These are phyloP conservation scores for Rhadina sibilatrix DNA, from an alignment of 2,113 vertebrate species.

Conservation along the genomic window DNA sequence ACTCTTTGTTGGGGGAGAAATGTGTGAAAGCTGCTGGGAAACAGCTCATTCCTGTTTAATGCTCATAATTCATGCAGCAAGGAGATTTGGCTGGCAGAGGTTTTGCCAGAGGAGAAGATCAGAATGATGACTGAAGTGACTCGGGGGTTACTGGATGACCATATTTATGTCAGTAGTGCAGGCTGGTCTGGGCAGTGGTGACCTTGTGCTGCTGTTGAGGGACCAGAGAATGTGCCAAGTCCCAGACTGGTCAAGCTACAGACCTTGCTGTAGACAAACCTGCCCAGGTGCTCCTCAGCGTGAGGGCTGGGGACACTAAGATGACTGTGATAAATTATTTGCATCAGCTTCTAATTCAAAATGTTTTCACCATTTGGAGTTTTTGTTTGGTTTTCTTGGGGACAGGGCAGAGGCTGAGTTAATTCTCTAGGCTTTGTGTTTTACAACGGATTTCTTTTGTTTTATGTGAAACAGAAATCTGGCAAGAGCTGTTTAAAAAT, in stretches of 20 bases:
- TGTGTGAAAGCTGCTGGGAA: conserved; percentile 1
- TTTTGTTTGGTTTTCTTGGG: background rate
- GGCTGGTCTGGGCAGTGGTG: background rate
- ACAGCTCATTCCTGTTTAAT: background rate
- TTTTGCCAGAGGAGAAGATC: background rate
- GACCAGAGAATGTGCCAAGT: background rate
- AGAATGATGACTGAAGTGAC: background rate
- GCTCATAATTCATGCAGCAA: background rate
- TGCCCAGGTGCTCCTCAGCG: accelerated
- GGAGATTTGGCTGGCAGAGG: background rate
- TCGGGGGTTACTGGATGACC: accelerated
- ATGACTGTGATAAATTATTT: background rate
- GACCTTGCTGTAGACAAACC: background rate
- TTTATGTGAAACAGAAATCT: background rate
- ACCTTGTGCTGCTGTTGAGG: background rate
- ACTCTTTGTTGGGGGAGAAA: background rate
- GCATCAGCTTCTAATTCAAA: background rate
- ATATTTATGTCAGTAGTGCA: background rate
- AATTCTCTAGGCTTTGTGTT: background rate
- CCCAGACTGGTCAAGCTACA: background rate
- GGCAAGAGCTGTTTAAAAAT: background rate
- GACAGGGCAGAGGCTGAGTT: background rate
- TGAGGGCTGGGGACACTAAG: background rate
- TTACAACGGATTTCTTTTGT: background rate
- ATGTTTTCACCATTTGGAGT: background rate